Conservation (phyloP, 2,888 invertebrate genomes). For the Omphaloscelis lunosa region DNA sequence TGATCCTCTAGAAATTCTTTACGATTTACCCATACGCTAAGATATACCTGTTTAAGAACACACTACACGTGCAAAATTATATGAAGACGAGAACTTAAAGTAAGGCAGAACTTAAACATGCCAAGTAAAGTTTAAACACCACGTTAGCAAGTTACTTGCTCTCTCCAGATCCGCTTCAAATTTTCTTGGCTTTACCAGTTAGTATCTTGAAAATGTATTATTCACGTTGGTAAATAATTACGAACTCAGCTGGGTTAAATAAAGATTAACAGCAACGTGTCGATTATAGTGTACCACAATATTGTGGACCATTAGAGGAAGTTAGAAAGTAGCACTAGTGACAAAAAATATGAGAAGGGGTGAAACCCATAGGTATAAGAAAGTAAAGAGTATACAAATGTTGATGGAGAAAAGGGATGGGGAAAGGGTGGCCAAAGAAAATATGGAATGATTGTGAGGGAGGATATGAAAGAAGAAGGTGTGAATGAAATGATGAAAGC, state of each 20-base stretch:
- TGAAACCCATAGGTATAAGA: background rate
- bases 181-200: conserved; percentile 29
- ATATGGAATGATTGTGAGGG: too few species aligned
- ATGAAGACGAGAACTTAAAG: conserved; percentile 11
- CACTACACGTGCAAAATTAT: conserved; percentile 24
- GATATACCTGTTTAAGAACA: background rate
- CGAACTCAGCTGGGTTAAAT: conserved; percentile 12
- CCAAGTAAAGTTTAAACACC: conserved; percentile 20
- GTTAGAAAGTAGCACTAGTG: background rate
- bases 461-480: background rate
- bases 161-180: conserved; percentile 21
- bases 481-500: too few species aligned
- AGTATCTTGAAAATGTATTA: conserved; percentile 38
- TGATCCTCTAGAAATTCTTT: background rate
- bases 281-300: background rate
- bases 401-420: too few species aligned
- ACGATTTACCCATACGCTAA: background rate
- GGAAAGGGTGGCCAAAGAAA: background rate
- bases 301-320: background rate
- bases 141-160: conserved; percentile 29
- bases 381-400: too few species aligned
- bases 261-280: conserved; percentile 4
- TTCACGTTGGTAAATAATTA: conserved; percentile 47
- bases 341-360: background rate
- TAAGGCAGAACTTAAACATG: conserved; percentile 21